Percentiles rank a stretch among this genome's conserved stretches.
phyloP scores from a whole-genome alignment of 64 coral and sea anemone genomes.

The Anthopleura sola region DNA sequence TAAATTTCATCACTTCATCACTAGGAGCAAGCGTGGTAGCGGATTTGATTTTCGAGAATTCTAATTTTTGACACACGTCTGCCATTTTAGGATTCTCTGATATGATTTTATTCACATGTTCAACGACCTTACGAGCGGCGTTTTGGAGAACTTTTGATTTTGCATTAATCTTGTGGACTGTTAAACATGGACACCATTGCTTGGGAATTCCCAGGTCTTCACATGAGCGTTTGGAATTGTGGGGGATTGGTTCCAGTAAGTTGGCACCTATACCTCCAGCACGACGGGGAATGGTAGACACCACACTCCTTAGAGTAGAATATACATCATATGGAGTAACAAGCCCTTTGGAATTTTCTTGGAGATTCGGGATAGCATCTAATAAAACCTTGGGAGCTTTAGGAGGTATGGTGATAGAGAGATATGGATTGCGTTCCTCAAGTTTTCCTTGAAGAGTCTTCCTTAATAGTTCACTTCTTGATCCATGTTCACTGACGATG shows the following conservation, averaged over 20 bases:
- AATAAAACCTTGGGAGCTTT: constrained; percentile 26
- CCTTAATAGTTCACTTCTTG: constrained; percentile 25
- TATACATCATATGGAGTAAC: constrained; percentile 57
- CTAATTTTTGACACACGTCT: constrained; percentile 19
- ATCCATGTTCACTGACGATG: constrained; percentile 63
- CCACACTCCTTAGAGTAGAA: constrained; percentile 34
- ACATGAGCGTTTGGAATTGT: constrained; percentile 28
- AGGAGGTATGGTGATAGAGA: constrained; percentile 40
- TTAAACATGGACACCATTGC: constrained; percentile 58
- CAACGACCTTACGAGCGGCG: constrained; percentile 26
- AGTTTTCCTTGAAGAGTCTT: constrained; percentile 51
- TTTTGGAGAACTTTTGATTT: background rate
- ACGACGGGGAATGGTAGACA: constrained; percentile 24
- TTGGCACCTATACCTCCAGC: background rate
- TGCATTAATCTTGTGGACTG: background rate
- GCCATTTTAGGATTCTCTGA: constrained; percentile 5
- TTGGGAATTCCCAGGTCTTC: constrained; percentile 45
- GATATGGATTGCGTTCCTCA: constrained; percentile 59
- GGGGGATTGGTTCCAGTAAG: constrained; percentile 16
- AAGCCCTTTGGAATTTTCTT: constrained; percentile 44
- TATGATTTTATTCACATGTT: constrained; percentile 32
- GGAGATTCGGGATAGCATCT: constrained; percentile 16
- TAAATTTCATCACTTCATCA: constrained; percentile 57
- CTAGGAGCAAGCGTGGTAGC: constrained; percentile 29
- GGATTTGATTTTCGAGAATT: constrained; percentile 30